Conservation (phyloP, 2,113 vertebrate species). For the Leptobrachium ailaonicum region DNA sequence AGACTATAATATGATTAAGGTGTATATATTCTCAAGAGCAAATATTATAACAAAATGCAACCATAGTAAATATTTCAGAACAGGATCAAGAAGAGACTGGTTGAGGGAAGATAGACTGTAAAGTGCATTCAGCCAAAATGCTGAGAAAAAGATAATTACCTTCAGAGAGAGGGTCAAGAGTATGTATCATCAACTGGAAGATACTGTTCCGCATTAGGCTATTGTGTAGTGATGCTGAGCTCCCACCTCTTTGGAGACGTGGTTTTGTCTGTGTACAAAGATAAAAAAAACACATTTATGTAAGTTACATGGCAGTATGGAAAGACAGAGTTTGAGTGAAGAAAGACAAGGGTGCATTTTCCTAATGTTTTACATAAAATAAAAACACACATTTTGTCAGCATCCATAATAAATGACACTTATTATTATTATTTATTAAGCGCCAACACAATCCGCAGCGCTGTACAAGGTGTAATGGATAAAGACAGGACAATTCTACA, state of each 20-base stretch:
- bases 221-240: conserved; percentile 95
- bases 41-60: neutral
- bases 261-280: conserved; percentile 77
- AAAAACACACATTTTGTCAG: no score
- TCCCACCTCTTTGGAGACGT: conserved; percentile 89
- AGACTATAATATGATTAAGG: no score
- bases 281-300: conserved; percentile 41
- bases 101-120: neutral
- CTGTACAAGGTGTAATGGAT: no score
- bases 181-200: conserved; percentile 98
- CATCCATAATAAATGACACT: no score
- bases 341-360: no score
- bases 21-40: no score
- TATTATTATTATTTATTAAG: no score
- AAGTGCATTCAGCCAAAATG: neutral
- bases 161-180: conserved; percentile 88
- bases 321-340: no score
- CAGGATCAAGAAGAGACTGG: neutral
- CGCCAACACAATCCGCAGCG: no score
- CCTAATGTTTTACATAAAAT: no score
- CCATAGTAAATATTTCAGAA: neutral
- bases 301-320: neutral
- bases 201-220: conserved; percentile 98
- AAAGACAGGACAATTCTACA: no score
- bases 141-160: conserved; percentile 60